Conservation (phyloP, 1,140 invertebrate genomes). For the Eupeodes corollae region DNA sequence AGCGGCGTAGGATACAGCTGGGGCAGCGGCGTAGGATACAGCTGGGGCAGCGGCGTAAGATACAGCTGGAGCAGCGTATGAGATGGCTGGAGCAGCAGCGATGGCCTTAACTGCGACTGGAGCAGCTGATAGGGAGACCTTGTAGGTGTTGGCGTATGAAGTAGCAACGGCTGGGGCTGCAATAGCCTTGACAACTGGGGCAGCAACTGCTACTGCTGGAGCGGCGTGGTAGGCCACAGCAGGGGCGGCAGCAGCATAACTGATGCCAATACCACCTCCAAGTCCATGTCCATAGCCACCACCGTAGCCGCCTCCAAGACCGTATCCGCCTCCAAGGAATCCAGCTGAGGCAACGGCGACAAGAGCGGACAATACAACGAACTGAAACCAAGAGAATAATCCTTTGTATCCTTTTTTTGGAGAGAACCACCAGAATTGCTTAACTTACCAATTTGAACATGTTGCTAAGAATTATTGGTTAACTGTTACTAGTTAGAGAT, state of each 20-base stretch:
- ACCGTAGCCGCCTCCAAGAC: conserved; percentile 19
- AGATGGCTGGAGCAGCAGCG: conserved; percentile 6
- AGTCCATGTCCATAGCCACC: conserved; percentile 2
- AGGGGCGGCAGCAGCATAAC: conserved; percentile 18
- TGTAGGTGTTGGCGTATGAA: conserved; percentile 49
- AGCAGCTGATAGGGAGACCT: conserved; percentile 36
- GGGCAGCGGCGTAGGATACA: neutral
- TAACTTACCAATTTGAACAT: conserved; percentile 37
- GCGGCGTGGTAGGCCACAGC: conserved; percentile 20
- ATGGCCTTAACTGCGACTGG: conserved; percentile 14
- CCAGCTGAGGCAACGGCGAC: conserved; percentile 33
- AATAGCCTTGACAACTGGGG: conserved; percentile 29
- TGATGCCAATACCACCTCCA: conserved; percentile 11
- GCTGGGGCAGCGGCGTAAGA: conserved; percentile 2
- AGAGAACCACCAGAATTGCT: conserved; percentile 10
- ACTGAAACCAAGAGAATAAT: conserved; percentile 8
- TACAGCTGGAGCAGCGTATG: neutral
- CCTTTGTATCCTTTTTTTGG: neutral
- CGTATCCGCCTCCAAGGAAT: conserved; percentile 23
- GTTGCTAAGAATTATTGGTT: conserved; percentile 12
- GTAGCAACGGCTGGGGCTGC: conserved; percentile 39
- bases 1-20: neutral
- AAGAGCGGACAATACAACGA: conserved; percentile 27
- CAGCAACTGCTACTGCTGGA: conserved; percentile 22
- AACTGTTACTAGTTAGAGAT: neutral